phyloP scores from a whole-genome alignment of 2,113 vertebrate species.

The Paedocypris sp. region DNA sequence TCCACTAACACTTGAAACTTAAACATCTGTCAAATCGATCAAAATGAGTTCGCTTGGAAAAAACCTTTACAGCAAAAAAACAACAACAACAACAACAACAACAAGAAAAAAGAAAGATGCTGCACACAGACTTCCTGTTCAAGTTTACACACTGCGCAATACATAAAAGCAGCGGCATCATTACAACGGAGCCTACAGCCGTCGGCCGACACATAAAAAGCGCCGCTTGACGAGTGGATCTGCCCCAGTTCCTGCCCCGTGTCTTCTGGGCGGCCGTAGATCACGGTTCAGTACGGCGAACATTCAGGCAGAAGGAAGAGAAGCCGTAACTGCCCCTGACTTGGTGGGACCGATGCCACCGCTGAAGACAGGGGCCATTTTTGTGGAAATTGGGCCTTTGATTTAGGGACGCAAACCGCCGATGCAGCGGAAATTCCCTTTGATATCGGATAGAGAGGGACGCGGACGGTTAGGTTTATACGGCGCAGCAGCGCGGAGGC shows the following conservation, averaged over 20 bases:
- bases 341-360: constrained; percentile 7
- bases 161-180: too few relatives aligned
- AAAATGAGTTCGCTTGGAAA: too few relatives aligned
- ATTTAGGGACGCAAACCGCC: constrained; percentile 12
- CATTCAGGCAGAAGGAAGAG: background rate
- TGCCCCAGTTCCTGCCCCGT: background rate
- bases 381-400: constrained; percentile 1
- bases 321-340: constrained; percentile 2
- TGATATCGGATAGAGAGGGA: constrained; percentile 26
- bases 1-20: too few relatives aligned
- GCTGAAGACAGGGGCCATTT: constrained; percentile 19
- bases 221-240: too few relatives aligned
- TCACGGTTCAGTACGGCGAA: background rate
- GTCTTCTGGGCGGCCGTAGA: background rate
- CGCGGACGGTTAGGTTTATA: constrained; percentile 18
- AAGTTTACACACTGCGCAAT: too few relatives aligned
- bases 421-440: constrained; percentile 8
- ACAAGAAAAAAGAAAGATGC: too few relatives aligned
- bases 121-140: too few relatives aligned
- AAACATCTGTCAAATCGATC: too few relatives aligned
- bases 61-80: too few relatives aligned
- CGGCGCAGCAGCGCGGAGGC: background rate
- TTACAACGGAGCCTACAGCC: too few relatives aligned
- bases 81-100: too few relatives aligned
- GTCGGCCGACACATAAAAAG: too few relatives aligned